Conservation (phyloP, 2,888 invertebrate species). For the Archips xylosteana region DNA sequence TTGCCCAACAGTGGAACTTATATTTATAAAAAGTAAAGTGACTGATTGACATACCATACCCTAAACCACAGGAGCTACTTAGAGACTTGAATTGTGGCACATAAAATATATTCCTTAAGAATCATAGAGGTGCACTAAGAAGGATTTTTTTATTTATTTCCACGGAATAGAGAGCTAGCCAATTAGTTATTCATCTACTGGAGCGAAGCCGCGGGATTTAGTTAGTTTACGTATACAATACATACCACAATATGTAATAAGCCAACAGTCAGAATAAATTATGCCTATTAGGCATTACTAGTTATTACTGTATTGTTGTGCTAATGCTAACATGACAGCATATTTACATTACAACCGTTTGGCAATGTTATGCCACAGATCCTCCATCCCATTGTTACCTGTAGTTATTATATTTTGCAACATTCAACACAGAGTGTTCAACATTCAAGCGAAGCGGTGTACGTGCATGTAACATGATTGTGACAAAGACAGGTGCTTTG, state of each 20-base stretch:
- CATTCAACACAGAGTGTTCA: conserved; percentile 1
- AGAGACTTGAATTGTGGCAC: too few relatives aligned
- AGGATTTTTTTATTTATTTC: too few relatives aligned
- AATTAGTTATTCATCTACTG: too few relatives aligned
- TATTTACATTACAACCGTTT: not conserved
- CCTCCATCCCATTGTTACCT: not conserved
- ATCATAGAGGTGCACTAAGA: too few relatives aligned
- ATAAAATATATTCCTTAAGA: too few relatives aligned
- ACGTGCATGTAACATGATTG: not conserved
- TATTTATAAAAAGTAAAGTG: too few relatives aligned
- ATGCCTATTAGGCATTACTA: not conserved
- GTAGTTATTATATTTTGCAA: conserved; percentile 2
- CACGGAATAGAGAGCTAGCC: too few relatives aligned
- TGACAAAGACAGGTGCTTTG: conserved; percentile 3
- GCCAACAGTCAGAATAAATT: too few relatives aligned
- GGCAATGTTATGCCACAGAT: not conserved
- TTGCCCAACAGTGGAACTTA: too few relatives aligned
- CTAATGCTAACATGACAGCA: not conserved
- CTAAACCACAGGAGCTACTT: too few relatives aligned
- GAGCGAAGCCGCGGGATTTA: too few relatives aligned
- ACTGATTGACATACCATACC: too few relatives aligned
- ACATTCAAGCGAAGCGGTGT: not conserved
- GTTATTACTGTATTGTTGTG: not conserved
- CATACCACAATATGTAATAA: not conserved
- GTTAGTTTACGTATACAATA: not conserved